Evolutionary conservation across 2,113 vertebrate genomes (phyloP), one percentile per base, ranked within the genome.

Genomic region (Saccopteryx bilineata): DNA sequence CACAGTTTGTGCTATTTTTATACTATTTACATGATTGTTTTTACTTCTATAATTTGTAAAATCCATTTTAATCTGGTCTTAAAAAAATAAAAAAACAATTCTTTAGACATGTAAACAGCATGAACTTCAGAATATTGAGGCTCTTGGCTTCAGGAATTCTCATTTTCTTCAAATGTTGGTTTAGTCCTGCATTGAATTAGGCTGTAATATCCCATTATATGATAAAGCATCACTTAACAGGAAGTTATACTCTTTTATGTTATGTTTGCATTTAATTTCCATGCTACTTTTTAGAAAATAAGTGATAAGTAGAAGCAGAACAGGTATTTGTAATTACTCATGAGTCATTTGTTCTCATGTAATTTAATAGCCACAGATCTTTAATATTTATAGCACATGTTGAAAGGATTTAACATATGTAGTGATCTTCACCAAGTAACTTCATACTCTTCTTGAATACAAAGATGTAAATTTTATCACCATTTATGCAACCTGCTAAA

Each of bases 341-440:
- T 97, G 94, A 97, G 97, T 98, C 91, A 58, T 97, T 98, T 98
- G 96, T 14, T 75, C 91, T 98, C 96, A 82, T 69, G 24, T 96
- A 98, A 98, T 98, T 98, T 98, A 98, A 98, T 98, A 96, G 87
- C 94, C 96, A 96, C 92, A 97, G 97, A 98, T 98, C 94, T 98
- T 98, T 98, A 98, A 98, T 98, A 98, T 98, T 98, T 98, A 98
- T 98, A 98, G 96, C 97, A 97, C 97, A 97, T 88, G 92, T 86
- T 97, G 97, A 96, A 97, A 98, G 98, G 80, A 98, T 98, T 98
- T 98, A 98, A 98, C 98, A 98, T 98, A 98, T 98, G 98, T 98
- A 98, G 98, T 78, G 97, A 98, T 98, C 98, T 98, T 98, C 98
- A 98, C 93, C 97, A 97, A 97, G 95, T 97, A 98, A 97, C 96